phyloP scores from a whole-genome alignment of 2,113 vertebrate genomes.

The Gila orcuttii region DNA sequence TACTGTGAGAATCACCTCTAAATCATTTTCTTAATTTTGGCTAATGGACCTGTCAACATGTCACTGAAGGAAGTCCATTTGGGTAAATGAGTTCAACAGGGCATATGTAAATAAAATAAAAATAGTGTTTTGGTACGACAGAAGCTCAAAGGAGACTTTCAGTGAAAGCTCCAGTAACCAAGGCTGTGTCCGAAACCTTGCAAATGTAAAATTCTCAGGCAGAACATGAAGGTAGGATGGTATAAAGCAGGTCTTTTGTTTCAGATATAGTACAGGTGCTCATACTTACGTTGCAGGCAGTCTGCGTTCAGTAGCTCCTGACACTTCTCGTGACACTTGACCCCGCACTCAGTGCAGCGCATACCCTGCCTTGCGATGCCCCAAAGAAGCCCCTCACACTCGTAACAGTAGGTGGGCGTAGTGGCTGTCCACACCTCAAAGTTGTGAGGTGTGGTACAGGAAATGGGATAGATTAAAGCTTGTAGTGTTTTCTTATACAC shows the following conservation, averaged over 20 bases:
- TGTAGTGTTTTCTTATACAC: constrained; percentile 98
- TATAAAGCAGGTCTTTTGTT: background rate
- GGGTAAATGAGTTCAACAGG: constrained; percentile 22
- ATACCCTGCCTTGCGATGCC: constrained; percentile 97
- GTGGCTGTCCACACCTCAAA: constrained; percentile 98
- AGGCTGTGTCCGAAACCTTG: background rate
- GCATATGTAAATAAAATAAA: background rate
- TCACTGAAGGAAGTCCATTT: constrained; percentile 8
- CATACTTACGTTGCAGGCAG: constrained; percentile 92
- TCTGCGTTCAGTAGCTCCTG: constrained; percentile 97
- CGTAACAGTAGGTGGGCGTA: constrained; percentile 97
- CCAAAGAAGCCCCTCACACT: constrained; percentile 97
- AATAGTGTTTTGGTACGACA: background rate
- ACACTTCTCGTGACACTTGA: constrained; percentile 99
- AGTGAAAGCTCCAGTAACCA: background rate
- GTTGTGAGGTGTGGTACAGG: constrained; percentile 96
- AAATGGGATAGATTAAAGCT: constrained; percentile 98
- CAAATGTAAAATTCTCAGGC: background rate
- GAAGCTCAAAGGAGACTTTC: background rate
- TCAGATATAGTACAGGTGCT: background rate
- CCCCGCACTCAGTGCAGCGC: constrained; percentile 94
- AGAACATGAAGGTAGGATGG: background rate
- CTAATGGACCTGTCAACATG: constrained; percentile 43
- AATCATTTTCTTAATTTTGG: constrained; percentile 28
- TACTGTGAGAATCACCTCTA: constrained; percentile 19